Base-by-base conservation (phyloP, 2,113 vertebrate species). In the Otis tarda region DNA sequence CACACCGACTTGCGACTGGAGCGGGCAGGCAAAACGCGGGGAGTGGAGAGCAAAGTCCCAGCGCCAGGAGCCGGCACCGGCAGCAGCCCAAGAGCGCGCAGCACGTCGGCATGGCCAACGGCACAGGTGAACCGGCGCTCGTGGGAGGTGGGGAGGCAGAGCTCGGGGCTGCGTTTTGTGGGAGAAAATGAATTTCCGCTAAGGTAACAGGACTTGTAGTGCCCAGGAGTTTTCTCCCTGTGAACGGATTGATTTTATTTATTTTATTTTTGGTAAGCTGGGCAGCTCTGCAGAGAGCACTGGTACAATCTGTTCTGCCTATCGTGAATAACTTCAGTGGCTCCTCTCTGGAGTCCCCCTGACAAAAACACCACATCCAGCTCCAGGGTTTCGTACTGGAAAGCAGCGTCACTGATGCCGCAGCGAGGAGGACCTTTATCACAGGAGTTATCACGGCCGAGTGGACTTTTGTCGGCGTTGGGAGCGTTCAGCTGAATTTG, bases 71-170 rank as follows among this genome's bases (percentile, higher is more conserved):
- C 87, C 96, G 94, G 65, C 98, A 94, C 50, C 97, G 89, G 47
- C 98, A 97, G 77, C 97, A 97, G 57, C 45, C 96, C 94, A 99
- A 98, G 93, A 41, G 76, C 83, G 84, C 82, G 2, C 96, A 90
- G 89, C 95, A 75, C 24, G 27, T 35, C 53, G 49, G 95, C 91
- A 76, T 60, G 71, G 94, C 95, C 82, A 97, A 94, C 5, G 74
- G 97, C 90, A 64, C 97, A 95, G 97, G 98, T 98, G 97, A 97
- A 1, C 22, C 55, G 0, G 14, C 0, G 1, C 53, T 17, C 0
- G 0, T 14, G 45, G 74, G 57, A 39, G 15, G 4, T 3, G 31
- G 27, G 47, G 13, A 45, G 33, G 5, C 65, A 23, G 49, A 41
- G 59, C 59, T 60, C 1, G 4, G 15, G 82, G 63, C 39, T 55